Evolutionary conservation across 1,140 invertebrate species (phyloP).

Genomic region (Lerema accius): DNA sequence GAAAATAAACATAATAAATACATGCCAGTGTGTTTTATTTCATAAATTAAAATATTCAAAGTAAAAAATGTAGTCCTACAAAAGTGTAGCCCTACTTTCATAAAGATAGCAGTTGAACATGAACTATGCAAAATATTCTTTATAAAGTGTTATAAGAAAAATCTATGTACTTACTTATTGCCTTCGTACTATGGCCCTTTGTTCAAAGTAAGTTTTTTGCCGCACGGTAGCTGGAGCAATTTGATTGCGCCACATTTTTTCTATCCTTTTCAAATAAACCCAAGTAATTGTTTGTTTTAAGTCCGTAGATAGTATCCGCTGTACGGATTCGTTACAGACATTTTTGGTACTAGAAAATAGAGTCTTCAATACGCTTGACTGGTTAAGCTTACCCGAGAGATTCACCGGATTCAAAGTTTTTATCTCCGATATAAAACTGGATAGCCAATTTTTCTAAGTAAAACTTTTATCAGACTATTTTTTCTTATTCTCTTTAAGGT

Average conservation of each 20-base stretch:
- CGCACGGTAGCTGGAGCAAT: slow-evolving; percentile 66
- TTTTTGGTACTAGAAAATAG: slow-evolving; percentile 71
- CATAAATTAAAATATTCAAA: too few relatives aligned
- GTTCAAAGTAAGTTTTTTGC: slow-evolving; percentile 62
- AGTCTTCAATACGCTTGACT: slow-evolving; percentile 69
- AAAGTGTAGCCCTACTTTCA: too few relatives aligned
- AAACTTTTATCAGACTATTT: background rate
- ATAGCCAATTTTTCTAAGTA: slow-evolving; percentile 8
- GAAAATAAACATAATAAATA: too few relatives aligned
- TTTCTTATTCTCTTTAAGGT: background rate
- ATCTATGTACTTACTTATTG: background rate
- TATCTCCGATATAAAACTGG: slow-evolving; percentile 3
- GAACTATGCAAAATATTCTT: too few relatives aligned
- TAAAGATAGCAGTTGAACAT: too few relatives aligned
- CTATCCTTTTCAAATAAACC: slow-evolving; percentile 76
- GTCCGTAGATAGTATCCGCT: slow-evolving; percentile 69
- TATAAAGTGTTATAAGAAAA: too few relatives aligned
- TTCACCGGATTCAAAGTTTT: slow-evolving; percentile 12
- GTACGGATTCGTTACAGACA: slow-evolving; percentile 73
- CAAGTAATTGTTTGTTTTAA: slow-evolving; percentile 82
- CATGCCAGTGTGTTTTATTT: too few relatives aligned
- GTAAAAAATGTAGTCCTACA: too few relatives aligned
- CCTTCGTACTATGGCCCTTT: slow-evolving; percentile 12
- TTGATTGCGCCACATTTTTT: slow-evolving; percentile 74
- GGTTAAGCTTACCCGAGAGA: slow-evolving; percentile 37